A percentile compares a stretch with the other conserved stretches of the same genome.
These are phyloP conservation scores for Tarsius wallacei DNA, from an alignment of 2,797 vertebrate genomes.

Conservation along the genomic window DNA sequence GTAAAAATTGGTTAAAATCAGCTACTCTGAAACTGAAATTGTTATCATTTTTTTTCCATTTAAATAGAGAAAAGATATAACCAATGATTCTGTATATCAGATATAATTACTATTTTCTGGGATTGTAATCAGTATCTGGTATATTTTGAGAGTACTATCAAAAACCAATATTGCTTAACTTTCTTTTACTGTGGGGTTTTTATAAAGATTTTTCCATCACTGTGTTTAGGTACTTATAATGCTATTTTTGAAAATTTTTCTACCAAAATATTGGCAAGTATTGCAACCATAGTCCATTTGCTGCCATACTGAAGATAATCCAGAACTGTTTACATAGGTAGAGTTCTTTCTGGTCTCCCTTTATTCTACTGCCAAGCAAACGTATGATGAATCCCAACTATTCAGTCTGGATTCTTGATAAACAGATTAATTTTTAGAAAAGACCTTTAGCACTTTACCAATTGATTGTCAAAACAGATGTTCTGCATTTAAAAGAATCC, in stretches of 20 bases:
- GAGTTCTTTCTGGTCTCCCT: background rate
- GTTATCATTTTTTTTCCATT: background rate
- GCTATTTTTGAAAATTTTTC: background rate
- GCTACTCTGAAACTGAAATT: slow-evolving; percentile 50
- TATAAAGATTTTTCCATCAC: background rate
- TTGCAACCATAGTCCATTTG: background rate
- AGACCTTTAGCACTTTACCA: background rate
- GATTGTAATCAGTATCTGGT: background rate
- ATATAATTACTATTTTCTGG: slow-evolving; percentile 25
- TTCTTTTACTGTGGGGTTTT: background rate
- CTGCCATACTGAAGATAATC: background rate
- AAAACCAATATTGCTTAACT: background rate
- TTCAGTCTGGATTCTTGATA: background rate
- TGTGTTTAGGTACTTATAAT: background rate
- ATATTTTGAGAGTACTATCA: background rate
- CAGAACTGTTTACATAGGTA: background rate
- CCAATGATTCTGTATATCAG: background rate
- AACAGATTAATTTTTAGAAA: background rate
- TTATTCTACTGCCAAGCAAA: background rate
- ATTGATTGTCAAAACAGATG: background rate
- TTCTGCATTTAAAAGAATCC: background rate
- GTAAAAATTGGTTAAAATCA: slow-evolving; percentile 35
- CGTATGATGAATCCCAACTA: background rate
- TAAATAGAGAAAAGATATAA: background rate
- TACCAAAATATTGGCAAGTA: background rate